These are phyloP conservation scores for Pseudorhombus dupliciocellatus DNA, from an alignment of 2,113 vertebrate species.

Conservation along the genomic window DNA sequence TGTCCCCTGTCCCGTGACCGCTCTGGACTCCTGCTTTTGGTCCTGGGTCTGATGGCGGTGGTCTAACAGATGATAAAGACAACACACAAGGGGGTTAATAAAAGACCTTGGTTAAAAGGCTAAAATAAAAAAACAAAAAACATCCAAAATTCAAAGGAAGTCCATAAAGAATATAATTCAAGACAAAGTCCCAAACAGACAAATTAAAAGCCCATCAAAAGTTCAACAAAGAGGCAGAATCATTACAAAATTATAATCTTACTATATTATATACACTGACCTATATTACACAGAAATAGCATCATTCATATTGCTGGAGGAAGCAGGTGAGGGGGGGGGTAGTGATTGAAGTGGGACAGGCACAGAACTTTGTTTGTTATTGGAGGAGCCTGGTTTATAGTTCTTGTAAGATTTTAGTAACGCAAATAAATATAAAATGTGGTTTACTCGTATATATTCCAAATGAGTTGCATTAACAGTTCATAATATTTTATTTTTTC, in stretches of 20 bases:
- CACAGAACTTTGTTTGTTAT: conserved; percentile 1
- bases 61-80: conserved; percentile 63
- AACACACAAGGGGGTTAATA: conserved; percentile 13
- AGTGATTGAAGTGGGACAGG: neutral
- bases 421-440: neutral
- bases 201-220: too few species aligned
- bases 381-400: neutral
- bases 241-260: neutral
- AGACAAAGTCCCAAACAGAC: too few species aligned
- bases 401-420: neutral
- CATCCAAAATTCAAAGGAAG: too few species aligned
- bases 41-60: conserved; percentile 70
- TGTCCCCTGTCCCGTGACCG: conserved; percentile 69
- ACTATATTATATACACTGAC: neutral
- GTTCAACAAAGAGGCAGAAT: too few species aligned
- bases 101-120: neutral
- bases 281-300: neutral
- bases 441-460: neutral
- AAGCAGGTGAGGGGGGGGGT: too few species aligned
- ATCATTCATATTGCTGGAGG: neutral
- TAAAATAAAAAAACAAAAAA: too few species aligned
- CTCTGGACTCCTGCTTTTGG: conserved; percentile 73
- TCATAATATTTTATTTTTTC: conserved; percentile 1
- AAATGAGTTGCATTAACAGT: conserved; percentile 1
- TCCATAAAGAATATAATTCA: too few species aligned